Evolutionary conservation across 2,888 invertebrate species (phyloP).

Genomic region (Drosophila antonietae): DNA sequence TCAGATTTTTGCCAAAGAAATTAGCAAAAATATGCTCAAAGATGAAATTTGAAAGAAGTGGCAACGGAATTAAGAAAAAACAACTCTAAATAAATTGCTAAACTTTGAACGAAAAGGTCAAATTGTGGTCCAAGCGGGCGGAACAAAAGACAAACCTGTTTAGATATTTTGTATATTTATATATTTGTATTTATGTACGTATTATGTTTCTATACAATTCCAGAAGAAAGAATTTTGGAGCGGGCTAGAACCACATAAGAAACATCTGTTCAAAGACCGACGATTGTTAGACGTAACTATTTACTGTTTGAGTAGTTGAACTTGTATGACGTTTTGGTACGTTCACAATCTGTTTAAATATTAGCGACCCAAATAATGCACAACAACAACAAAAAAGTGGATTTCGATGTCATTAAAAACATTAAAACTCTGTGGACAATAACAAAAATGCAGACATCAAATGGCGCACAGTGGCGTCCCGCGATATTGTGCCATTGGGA

Average conservation of each 20-base stretch:
- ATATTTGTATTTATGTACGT: not conserved
- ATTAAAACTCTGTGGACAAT: conserved; percentile 30
- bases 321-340: conserved; percentile 16
- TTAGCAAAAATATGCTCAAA: conserved; percentile 10
- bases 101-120: conserved; percentile 57
- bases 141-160: conserved; percentile 43
- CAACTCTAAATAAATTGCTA: conserved; percentile 15
- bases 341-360: conserved; percentile 60
- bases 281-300: not conserved
- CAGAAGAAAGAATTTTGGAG: conserved; percentile 10
- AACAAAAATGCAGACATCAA: conserved; percentile 48
- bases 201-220: not conserved
- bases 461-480: conserved; percentile 64
- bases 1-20: conserved; percentile 8
- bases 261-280: conserved; percentile 39
- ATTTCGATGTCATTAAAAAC: conserved; percentile 55
- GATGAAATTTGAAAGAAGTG: conserved; percentile 7
- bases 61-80: not conserved
- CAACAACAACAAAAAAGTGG: conserved; percentile 45
- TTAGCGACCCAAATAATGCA: conserved; percentile 67
- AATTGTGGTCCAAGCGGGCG: conserved; percentile 36
- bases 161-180: not conserved
- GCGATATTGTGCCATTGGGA: conserved; percentile 14
- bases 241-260: not conserved
- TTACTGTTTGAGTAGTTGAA: conserved; percentile 24